These are phyloP conservation scores for Holotrichia oblita DNA, from an alignment of 1,140 invertebrate species.

Conservation along the genomic window DNA sequence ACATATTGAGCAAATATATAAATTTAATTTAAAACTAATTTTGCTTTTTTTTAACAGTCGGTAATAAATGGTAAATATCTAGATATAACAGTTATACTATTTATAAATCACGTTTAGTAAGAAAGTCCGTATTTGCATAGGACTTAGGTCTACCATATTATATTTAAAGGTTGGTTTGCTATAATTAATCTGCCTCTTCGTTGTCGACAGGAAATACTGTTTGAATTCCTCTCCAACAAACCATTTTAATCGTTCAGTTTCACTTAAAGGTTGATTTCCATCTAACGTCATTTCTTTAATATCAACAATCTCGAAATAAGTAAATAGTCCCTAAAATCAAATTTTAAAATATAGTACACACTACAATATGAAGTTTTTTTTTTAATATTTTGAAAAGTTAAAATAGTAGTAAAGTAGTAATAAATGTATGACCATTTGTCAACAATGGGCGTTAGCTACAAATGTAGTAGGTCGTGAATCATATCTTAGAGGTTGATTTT, in stretches of 20 bases:
- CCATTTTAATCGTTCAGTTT: conserved; percentile 49
- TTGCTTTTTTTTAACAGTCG: not conserved
- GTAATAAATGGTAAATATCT: too few species aligned
- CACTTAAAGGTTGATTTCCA: conserved; percentile 51
- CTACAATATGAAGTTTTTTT: not conserved
- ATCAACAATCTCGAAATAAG: conserved; percentile 50
- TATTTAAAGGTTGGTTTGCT: not conserved
- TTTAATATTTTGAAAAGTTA: too few species aligned
- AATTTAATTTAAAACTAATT: not conserved
- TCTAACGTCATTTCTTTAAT: conserved; percentile 53
- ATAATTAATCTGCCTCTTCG: conserved; percentile 38
- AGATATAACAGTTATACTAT: not conserved
- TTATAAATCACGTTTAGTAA: not conserved
- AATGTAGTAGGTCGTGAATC: too few species aligned
- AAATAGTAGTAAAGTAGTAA: too few species aligned
- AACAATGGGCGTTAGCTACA: too few species aligned
- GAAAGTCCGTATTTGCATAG: conserved; percentile 57
- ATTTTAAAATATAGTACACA: not conserved
- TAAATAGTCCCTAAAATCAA: conserved; percentile 53
- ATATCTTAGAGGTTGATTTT: too few species aligned
- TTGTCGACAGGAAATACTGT: conserved; percentile 32
- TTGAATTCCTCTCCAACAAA: not conserved
- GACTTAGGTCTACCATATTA: conserved; percentile 46
- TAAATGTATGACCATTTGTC: too few species aligned
- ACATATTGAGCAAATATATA: not conserved